phyloP scores from a whole-genome alignment of 2,113 vertebrate species.

The Cyprinodon variegatus region DNA sequence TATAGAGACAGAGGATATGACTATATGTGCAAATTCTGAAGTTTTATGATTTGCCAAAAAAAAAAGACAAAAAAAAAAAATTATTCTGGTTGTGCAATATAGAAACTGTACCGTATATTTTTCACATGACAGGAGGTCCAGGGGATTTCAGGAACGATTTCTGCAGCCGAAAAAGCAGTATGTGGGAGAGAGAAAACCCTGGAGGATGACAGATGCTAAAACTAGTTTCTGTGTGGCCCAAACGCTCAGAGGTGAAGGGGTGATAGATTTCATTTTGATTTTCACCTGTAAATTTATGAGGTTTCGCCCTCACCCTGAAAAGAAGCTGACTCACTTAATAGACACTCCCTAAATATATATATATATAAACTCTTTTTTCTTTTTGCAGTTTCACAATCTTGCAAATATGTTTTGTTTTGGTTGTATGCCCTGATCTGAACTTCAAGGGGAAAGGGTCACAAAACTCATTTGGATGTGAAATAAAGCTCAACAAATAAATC shows the following conservation, averaged over 20 bases:
- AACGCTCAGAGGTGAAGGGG: slow-evolving; percentile 24
- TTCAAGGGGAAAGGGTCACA: background rate
- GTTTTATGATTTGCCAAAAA: slow-evolving; percentile 15
- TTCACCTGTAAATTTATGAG: slow-evolving; percentile 48
- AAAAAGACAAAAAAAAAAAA: slow-evolving; percentile 17
- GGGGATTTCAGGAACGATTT: slow-evolving; percentile 28
- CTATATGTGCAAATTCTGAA: slow-evolving; percentile 39
- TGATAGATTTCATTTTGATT: slow-evolving; percentile 38
- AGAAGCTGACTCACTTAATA: slow-evolving; percentile 17
- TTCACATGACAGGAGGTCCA: slow-evolving; percentile 10
- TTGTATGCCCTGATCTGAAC: slow-evolving; percentile 34
- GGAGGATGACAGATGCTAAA: slow-evolving; percentile 25
- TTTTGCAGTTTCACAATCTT: slow-evolving; percentile 27
- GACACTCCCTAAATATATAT: slow-evolving; percentile 22
- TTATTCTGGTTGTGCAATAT: slow-evolving; percentile 37
- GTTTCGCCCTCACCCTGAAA: slow-evolving; percentile 33
- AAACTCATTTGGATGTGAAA: slow-evolving; percentile 28
- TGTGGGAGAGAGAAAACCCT: background rate
- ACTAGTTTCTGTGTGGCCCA: slow-evolving; percentile 29
- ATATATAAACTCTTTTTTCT: no score
- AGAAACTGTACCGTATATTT: slow-evolving; percentile 24
- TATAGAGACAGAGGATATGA: slow-evolving; percentile 18
- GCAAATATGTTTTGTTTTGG: slow-evolving; percentile 4
- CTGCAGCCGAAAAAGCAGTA: background rate
- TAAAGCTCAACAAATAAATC: slow-evolving; percentile 9